Base-by-base conservation (phyloP, 2,888 invertebrate genomes). In the Malthinus seriepunctatus region DNA sequence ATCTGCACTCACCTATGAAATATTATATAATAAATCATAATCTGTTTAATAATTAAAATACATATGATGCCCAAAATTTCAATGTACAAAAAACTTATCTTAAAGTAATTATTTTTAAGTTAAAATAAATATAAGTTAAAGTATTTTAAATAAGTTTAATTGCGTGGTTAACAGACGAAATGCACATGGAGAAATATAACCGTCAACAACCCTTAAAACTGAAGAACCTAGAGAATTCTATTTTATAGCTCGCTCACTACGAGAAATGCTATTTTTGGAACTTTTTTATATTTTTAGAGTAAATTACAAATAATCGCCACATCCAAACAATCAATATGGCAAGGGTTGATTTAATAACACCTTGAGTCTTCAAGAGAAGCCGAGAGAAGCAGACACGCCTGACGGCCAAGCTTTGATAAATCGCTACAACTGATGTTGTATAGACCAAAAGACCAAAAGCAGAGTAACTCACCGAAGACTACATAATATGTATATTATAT, bases 21-120 rank as follows among this genome's bases (percentile, higher is more conserved):
- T 64, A 66, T 63, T 64, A 60, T 53, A 56, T 60, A 56, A 66
- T 66, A 66, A 66, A 66, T 66, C 63, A 61, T 60, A 47, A 49
- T 33, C 52, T 56, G 48, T 46, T 48, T 53, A 63, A 54, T 50
- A 45, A 15, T 56, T 60, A 48, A 59, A 60, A 52, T 51, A 60
- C 60, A 56, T 56, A 51, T 60, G 60, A 55, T 56, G 56, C 60
- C 23, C 51, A 58, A 23, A 15, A 15, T 42, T 42, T 23, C 2
- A 23, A 23, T 42, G 6, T 14, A 15, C 14, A 15, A 42, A 42
- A 42, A 42, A 15, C 39, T n/a, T 23, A 42, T 15, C 39, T 42
- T 15, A 42, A n/a, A 42, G 14, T 42, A 23, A 42, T 42, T 15
- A 42, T 15, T 42, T n/a, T 42, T n/a, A 23, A 42, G 11, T 42